These are phyloP conservation scores for Acipenser transmontanus DNA, from an alignment of 2,797 vertebrate genomes.

Conservation along the genomic window DNA sequence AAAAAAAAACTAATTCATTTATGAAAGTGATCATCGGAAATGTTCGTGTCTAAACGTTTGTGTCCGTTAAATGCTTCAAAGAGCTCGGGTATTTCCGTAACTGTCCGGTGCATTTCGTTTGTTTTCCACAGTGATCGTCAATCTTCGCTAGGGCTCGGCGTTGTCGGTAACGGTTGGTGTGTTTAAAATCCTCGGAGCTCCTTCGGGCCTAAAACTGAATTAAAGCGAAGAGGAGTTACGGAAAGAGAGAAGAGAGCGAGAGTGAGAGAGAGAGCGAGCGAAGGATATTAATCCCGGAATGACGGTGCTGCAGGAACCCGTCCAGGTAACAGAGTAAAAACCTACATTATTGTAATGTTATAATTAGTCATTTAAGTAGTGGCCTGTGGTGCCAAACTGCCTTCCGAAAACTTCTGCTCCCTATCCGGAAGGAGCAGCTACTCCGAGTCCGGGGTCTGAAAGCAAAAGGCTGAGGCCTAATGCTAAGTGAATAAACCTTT, in stretches of 20 bases:
- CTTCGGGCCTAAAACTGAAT: constrained; percentile 56
- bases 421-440: constrained; percentile 39
- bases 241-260: constrained; percentile 36
- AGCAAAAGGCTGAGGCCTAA: constrained; percentile 26
- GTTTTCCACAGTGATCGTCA: constrained; percentile 37
- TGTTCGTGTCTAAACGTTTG: too few species aligned
- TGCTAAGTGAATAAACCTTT: constrained; percentile 13
- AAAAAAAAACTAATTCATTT: too few species aligned
- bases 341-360: constrained; percentile 18
- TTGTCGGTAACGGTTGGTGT: constrained; percentile 83
- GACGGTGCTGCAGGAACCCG: constrained; percentile 98
- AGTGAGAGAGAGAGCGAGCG: constrained; percentile 28
- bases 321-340: constrained; percentile 74
- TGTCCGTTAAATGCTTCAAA: too few species aligned
- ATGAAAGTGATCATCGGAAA: too few species aligned
- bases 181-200: constrained; percentile 81
- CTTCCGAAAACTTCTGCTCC: constrained; percentile 19
- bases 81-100: constrained; percentile 22
- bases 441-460: constrained; percentile 44
- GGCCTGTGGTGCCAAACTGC: constrained; percentile 12
- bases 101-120: constrained; percentile 40
- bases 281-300: constrained; percentile 65
- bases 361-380: constrained; percentile 18
- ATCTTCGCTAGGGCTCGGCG: constrained; percentile 61
- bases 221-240: constrained; percentile 52